These are phyloP conservation scores for Pipistrellus pygmaeus DNA, from an alignment of 2,797 vertebrate genomes.

Conservation along the genomic window DNA sequence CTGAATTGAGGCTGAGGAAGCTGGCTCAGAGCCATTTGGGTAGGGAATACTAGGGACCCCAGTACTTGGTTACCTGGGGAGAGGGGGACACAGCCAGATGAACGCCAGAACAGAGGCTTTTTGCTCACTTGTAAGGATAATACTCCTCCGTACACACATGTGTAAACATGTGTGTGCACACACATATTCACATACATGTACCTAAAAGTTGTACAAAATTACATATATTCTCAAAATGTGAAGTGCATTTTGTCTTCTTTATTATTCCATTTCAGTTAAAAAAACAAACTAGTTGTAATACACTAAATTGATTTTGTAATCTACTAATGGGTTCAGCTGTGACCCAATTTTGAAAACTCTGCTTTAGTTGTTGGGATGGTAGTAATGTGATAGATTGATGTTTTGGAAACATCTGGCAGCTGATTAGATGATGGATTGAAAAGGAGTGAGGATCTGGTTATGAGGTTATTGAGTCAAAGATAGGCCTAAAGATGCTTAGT, in stretches of 20 bases:
- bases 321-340: background rate
- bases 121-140: background rate
- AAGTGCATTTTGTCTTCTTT: background rate
- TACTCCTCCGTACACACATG: background rate
- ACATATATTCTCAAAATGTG: background rate
- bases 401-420: background rate
- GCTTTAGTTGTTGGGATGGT: background rate
- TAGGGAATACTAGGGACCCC: background rate
- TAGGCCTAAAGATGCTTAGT: background rate
- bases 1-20: background rate
- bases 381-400: background rate
- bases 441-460: background rate
- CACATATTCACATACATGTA: background rate
- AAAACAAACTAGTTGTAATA: background rate
- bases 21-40: background rate
- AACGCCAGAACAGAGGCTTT: background rate
- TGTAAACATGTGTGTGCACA: background rate
- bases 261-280: background rate
- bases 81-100: background rate
- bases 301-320: background rate
- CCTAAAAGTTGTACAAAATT: background rate
- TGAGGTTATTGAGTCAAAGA: constrained; percentile 2
- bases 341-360: background rate
- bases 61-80: background rate
- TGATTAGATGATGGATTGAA: background rate